A percentile compares a stretch with the other conserved stretches of the same genome.
Evolutionary conservation across 2,888 invertebrate genomes (phyloP).

Genomic region (Cephus pulcher): DNA sequence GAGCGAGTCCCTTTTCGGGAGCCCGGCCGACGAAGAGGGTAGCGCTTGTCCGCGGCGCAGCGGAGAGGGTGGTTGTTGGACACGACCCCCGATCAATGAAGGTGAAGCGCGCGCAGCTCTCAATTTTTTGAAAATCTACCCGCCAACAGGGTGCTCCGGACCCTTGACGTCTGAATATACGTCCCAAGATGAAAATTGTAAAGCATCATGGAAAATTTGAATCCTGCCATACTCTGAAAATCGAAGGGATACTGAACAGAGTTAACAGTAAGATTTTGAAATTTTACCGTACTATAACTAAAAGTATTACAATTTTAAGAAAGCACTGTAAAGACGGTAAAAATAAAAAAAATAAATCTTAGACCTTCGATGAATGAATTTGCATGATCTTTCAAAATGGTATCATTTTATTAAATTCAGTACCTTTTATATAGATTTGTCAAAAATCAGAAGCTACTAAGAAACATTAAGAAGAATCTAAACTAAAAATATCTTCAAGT

Average conservation of each 20-base stretch:
- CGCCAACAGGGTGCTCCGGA: constrained; percentile 52
- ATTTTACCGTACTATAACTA: background rate
- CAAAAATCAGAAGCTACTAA: background rate
- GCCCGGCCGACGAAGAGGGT: constrained; percentile 48
- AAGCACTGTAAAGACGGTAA: background rate
- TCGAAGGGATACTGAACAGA: background rate
- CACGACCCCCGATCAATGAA: constrained; percentile 61
- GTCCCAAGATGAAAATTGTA: background rate
- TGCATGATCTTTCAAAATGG: background rate
- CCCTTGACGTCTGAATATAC: background rate
- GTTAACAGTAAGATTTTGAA: background rate
- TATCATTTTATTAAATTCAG: background rate
- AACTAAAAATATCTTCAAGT: background rate
- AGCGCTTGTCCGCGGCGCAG: constrained; percentile 45
- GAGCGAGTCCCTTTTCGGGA: constrained; percentile 51
- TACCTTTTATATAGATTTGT: background rate
- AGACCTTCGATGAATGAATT: background rate
- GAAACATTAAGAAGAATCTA: background rate
- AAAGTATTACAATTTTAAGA: background rate
- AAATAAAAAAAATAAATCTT: background rate
- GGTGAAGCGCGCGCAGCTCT: constrained; percentile 61
- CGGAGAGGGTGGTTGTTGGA: constrained; percentile 47
- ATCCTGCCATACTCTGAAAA: background rate
- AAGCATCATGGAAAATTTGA: background rate
- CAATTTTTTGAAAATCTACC: constrained; percentile 63